Conservation (phyloP, 2,888 invertebrate genomes). For the Andrena flavipes region DNA sequence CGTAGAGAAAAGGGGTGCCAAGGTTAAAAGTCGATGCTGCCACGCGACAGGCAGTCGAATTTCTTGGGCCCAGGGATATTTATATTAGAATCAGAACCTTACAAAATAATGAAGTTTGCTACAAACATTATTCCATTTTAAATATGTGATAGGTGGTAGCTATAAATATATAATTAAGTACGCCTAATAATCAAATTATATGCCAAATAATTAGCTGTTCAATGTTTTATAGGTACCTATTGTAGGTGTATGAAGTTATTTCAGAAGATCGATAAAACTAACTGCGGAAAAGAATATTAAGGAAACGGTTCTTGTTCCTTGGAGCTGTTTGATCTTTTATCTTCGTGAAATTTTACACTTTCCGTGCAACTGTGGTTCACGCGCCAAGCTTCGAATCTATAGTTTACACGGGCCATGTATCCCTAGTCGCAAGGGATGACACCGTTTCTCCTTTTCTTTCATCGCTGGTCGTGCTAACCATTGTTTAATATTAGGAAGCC, state of each 20-base stretch:
- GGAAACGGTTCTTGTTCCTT: not conserved
- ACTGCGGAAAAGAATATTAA: not conserved
- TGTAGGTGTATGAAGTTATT: no score
- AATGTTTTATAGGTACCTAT: no score
- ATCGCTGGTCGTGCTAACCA: not conserved
- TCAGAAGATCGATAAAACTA: no score
- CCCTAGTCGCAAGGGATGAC: conserved; percentile 40
- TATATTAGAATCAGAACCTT: not conserved
- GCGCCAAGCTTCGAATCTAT: not conserved
- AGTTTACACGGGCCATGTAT: conserved; percentile 44
- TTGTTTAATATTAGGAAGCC: conserved; percentile 3
- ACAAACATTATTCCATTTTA: not conserved
- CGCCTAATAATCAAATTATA: no score
- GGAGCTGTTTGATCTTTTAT: not conserved
- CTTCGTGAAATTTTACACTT: conserved; percentile 24
- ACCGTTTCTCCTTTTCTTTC: conserved; percentile 23
- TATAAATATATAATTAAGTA: no score
- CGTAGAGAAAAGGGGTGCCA: not conserved
- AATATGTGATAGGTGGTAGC: no score
- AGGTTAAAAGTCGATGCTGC: conserved; percentile 29
- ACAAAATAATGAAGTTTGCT: not conserved
- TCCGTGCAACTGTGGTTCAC: conserved; percentile 16
- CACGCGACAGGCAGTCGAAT: conserved; percentile 40
- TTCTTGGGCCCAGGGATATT: not conserved
- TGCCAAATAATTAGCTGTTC: no score